These are phyloP conservation scores for Phyllostomus hastatus DNA, from an alignment of 2,113 vertebrate species.

Conservation along the genomic window DNA sequence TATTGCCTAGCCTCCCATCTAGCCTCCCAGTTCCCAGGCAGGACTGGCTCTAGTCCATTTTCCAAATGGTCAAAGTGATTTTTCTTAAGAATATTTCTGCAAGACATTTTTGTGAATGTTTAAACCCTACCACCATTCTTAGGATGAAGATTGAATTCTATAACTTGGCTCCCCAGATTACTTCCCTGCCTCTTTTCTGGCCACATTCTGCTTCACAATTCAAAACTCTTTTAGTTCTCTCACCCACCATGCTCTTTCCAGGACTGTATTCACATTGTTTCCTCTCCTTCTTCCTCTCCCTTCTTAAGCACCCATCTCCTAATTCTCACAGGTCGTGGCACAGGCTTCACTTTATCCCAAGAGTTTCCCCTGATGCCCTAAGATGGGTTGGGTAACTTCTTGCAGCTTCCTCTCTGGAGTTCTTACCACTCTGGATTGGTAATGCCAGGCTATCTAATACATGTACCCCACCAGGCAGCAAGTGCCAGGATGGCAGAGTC, in stretches of 20 bases:
- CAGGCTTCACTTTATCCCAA: background rate
- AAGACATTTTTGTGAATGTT: background rate
- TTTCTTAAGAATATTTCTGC: background rate
- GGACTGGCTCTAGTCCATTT: background rate
- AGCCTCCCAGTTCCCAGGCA: background rate
- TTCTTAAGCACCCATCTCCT: background rate
- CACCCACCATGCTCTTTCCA: background rate
- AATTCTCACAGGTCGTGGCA: background rate
- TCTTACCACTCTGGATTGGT: background rate
- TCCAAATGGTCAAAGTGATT: background rate
- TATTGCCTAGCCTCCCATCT: too few relatives aligned
- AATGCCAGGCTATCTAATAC: background rate
- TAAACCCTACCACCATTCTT: background rate
- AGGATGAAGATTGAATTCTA: background rate
- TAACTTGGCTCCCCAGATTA: background rate
- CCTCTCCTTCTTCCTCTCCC: background rate
- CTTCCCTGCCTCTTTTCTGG: background rate
- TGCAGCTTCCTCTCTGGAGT: accelerated
- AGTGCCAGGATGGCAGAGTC: background rate
- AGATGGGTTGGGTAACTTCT: background rate
- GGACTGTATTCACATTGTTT: background rate
- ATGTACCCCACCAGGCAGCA: too few relatives aligned
- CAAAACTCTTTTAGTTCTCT: background rate
- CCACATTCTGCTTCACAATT: background rate
- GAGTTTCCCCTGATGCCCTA: background rate